Evolutionary conservation across 2,888 invertebrate species (phyloP).

Genomic region (Chesias legatella): DNA sequence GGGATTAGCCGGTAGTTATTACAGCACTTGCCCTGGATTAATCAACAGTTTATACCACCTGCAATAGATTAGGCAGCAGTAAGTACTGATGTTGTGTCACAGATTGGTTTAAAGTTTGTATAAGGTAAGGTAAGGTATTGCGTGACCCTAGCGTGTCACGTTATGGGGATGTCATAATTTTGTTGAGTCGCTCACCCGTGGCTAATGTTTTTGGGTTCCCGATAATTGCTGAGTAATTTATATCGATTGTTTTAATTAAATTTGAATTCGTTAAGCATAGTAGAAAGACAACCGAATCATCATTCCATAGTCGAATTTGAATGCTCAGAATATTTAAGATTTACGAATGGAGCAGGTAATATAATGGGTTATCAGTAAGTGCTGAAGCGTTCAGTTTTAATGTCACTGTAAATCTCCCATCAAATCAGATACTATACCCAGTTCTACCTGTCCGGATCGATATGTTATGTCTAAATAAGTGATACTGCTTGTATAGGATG

Average conservation of each 20-base stretch:
- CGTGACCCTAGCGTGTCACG: conserved; percentile 45
- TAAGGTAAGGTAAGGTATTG: conserved; percentile 22
- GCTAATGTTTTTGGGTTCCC: conserved; percentile 57
- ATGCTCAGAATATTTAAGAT: too few species aligned
- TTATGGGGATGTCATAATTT: conserved; percentile 74
- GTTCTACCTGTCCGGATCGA: too few species aligned
- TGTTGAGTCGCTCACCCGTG: conserved; percentile 62
- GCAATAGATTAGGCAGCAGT: conserved; percentile 8
- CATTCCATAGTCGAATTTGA: too few species aligned
- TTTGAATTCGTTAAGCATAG: too few species aligned
- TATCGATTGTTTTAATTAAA: not conserved
- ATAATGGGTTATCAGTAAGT: too few species aligned
- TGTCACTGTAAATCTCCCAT: too few species aligned
- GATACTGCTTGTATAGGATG: too few species aligned
- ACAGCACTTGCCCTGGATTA: conserved; percentile 1
- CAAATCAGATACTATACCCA: too few species aligned
- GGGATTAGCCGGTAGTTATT: conserved; percentile 15
- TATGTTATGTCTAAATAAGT: too few species aligned
- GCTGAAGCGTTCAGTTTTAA: too few species aligned
- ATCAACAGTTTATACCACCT: not conserved
- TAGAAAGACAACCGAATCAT: too few species aligned
- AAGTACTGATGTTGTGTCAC: conserved; percentile 3
- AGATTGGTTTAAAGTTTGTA: conserved; percentile 10
- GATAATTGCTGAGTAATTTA: conserved; percentile 51
- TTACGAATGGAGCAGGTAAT: too few species aligned